Conservation (phyloP, 2,888 invertebrate species). For the Sesamia inferens region DNA sequence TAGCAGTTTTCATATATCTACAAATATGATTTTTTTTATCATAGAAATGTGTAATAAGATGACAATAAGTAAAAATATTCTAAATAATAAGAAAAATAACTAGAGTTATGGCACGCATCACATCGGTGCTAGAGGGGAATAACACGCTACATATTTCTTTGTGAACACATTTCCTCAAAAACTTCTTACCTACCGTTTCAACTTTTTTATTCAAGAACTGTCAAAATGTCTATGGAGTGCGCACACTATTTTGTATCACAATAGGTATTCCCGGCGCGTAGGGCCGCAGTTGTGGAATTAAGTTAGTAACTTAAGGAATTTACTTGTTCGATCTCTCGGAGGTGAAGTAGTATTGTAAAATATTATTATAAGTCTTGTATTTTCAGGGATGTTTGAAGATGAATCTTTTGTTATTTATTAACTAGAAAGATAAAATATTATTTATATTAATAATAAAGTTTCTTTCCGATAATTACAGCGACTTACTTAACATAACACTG, state of each 20-base stretch:
- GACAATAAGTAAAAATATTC: slow-evolving; percentile 72
- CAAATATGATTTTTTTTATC: slow-evolving; percentile 68
- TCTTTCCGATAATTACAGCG: too few relatives aligned
- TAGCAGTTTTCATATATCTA: slow-evolving; percentile 59
- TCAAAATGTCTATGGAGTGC: slow-evolving; percentile 68
- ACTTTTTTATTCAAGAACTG: slow-evolving; percentile 71
- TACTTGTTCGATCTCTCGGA: slow-evolving; percentile 66
- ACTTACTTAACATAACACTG: background rate
- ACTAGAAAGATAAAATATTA: background rate
- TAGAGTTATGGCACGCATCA: too few relatives aligned
- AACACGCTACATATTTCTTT: slow-evolving; percentile 64
- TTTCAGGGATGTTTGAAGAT: background rate
- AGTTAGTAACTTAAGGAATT: slow-evolving; percentile 76
- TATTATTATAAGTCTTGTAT: slow-evolving; percentile 54
- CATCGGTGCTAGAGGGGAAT: slow-evolving; percentile 59
- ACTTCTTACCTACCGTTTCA: slow-evolving; percentile 68
- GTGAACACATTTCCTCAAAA: slow-evolving; percentile 63
- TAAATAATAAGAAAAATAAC: slow-evolving; percentile 71
- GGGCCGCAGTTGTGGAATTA: slow-evolving; percentile 72
- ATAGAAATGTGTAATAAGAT: slow-evolving; percentile 77
- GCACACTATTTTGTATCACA: slow-evolving; percentile 73
- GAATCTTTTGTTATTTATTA: background rate
- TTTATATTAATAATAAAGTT: background rate
- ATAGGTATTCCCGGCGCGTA: slow-evolving; percentile 75
- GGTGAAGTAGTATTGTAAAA: slow-evolving; percentile 61